Base-by-base conservation (phyloP, 2,888 invertebrate genomes). In the Parnassius glacialis region DNA sequence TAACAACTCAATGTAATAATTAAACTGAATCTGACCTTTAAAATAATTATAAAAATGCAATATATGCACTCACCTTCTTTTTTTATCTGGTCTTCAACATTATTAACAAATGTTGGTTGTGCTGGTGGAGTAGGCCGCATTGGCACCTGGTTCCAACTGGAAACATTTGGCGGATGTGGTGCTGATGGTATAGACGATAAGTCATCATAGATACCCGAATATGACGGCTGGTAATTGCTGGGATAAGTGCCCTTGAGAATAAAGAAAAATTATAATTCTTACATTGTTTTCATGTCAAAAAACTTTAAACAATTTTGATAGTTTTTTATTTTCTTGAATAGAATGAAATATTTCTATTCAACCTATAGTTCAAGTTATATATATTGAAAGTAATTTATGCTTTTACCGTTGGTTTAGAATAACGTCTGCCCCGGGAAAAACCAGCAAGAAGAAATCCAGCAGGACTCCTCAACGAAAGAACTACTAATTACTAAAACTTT, bases 71-170 rank as follows among this genome's bases (percentile, higher is more conserved):
- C 81, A 92, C 92, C 92, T 82, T 92, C 92, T 81, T 92, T 92
- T 70, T 92, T 92, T 13, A 90, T 81, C 67, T 92, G 90, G 59
- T 92, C 92, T 70, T 87, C 92, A 57, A 85, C 79, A 67, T 84
- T 86, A 63, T 78, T 81, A 11, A 81, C 71, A 52, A 79, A 73
- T 0, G 81, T 75, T 10, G 77, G 78, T 34, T 59, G 78, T 75
- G 66, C 61, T 0, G 74, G 73, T 1, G 81, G 72, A 0, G 74
- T 76, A 0, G 87, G 87, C 0, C 88, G 89, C 43, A 90, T 71
- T 0, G 88, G 84, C 84, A 88, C 84, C 67, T 89, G 89, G 67
- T 88, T 90, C 91, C 92, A 92, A 16, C 87, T 85, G 0, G 84
- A 83, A 1, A 81, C 79, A 2, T 70, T 75, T 0, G 79, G 75